A percentile compares a stretch with the other conserved stretches of the same genome.
Evolutionary conservation across 2,888 invertebrate species (phyloP).

Genomic region (Carcina quercana): DNA sequence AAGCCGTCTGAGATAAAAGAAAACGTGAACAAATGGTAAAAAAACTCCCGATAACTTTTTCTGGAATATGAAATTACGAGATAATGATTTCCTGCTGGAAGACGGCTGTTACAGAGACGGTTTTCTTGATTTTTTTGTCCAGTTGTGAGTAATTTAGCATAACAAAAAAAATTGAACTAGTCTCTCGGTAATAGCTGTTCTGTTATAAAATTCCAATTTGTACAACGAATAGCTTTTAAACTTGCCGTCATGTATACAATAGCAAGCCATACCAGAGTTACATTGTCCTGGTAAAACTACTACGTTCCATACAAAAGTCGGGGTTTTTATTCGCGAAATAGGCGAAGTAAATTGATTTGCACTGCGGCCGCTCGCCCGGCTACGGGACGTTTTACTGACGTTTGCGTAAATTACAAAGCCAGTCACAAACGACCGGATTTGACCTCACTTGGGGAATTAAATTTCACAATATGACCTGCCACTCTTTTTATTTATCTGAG

Average conservation of each 20-base stretch:
- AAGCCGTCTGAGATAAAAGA: conserved; percentile 6
- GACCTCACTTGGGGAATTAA: conserved; percentile 4
- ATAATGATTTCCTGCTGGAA: conserved; percentile 30
- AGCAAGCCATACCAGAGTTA: too few relatives aligned
- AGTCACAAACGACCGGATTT: conserved; percentile 21
- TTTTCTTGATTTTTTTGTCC: conserved; percentile 22
- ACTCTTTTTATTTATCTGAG: too few relatives aligned
- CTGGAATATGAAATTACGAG: conserved; percentile 25
- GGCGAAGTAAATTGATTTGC: conserved; percentile 34
- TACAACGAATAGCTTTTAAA: too few relatives aligned
- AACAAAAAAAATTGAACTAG: conserved; percentile 18
- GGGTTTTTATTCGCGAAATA: conserved; percentile 21
- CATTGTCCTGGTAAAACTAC: too few relatives aligned
- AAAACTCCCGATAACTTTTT: conserved; percentile 12
- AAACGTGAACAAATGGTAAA: conserved; percentile 9
- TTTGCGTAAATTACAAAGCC: conserved; percentile 34
- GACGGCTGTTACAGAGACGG: conserved; percentile 17
- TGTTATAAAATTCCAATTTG: too few relatives aligned
- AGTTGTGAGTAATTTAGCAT: conserved; percentile 17
- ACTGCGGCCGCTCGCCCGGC: conserved; percentile 25
- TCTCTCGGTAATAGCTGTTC: background rate
- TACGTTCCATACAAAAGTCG: conserved; percentile 9
- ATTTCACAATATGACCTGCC: background rate
- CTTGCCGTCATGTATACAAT: too few relatives aligned
- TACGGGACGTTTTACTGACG: conserved; percentile 32